phyloP scores from a whole-genome alignment of 2,888 invertebrate species.

The Pachliopta kotzebuea region DNA sequence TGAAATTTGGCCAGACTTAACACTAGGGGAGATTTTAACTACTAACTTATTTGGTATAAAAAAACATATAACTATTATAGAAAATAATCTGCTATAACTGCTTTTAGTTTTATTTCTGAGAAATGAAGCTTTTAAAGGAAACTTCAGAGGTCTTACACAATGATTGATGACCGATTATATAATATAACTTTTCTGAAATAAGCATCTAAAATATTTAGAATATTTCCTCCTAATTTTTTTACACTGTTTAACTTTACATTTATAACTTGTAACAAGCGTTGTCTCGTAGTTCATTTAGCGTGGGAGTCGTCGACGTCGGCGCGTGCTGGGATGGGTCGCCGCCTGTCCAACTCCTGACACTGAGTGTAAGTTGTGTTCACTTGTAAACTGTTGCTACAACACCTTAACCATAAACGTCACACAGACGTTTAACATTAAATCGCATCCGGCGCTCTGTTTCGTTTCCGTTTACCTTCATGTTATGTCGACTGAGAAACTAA shows the following conservation, averaged over 20 bases:
- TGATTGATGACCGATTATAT: no score
- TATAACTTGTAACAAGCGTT: background rate
- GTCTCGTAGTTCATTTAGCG: background rate
- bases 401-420: conserved; percentile 15
- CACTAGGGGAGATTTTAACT: no score
- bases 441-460: background rate
- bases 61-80: no score
- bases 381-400: conserved; percentile 7
- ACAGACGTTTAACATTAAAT: conserved; percentile 9
- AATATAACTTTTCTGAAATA: no score
- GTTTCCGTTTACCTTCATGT: background rate
- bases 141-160: no score
- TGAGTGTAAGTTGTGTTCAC: conserved; percentile 17
- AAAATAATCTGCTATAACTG: no score
- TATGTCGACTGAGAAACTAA: background rate
- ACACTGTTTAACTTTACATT: background rate
- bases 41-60: no score
- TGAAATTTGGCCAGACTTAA: no score
- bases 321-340: conserved; percentile 11
- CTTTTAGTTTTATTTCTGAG: no score
- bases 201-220: no score
- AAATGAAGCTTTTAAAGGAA: no score
- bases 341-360: conserved; percentile 15
- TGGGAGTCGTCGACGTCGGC: conserved; percentile 11
- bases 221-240: no score